Evolutionary conservation across 1,140 invertebrate genomes (phyloP), one percentile per base, ranked within the genome.

Genomic region (Andrena cerasifolii): DNA sequence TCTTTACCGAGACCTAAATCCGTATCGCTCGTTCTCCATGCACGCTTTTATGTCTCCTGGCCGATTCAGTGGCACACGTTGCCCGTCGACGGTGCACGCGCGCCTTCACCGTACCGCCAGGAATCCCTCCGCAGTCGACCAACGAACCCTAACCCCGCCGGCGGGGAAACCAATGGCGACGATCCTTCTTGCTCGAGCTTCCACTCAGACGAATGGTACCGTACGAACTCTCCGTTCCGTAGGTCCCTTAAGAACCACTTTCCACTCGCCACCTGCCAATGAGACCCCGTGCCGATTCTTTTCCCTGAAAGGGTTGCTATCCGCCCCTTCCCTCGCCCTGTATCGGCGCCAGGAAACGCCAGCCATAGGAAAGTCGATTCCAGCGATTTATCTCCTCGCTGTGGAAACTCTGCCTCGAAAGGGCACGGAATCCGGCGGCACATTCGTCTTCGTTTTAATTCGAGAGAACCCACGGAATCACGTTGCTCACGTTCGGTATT

Each of bases 111-210:
- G 28, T 21, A 65, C 49, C 59, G 7, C 18, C 36, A 26, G 18
- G 70, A 54, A 59, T 21, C 51, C 56, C 33, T 59, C 62, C 45
- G 71, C 79, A 72, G 81, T 36, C 40, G 62, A n/a, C 43, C 58
- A 59, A 76, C 26, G 28, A 26, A 59, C 58, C 65, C n/a, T 43
- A 28, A 33, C 24, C 14, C 45, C 33, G 58, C 18, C 36, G 36
- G 71, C 58, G 24, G 49, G 68, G 63, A 79, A 84, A 84, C 63
- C 73, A 74, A 80, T 80, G 56, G 62, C 54, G 43, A 70, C 82
- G 56, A 77, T 75, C 61, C 10, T 79, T 80, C 49, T 61, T 53
- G 49, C 63, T 71, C 71, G 56, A 33, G 21, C 54, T 67, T 66
- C 58, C 40, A 65, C 76, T 70, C 33, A 58, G 67, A 83, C 56